These are phyloP conservation scores for Lycorma delicatula DNA, from an alignment of 1,140 invertebrate genomes.

Conservation along the genomic window DNA sequence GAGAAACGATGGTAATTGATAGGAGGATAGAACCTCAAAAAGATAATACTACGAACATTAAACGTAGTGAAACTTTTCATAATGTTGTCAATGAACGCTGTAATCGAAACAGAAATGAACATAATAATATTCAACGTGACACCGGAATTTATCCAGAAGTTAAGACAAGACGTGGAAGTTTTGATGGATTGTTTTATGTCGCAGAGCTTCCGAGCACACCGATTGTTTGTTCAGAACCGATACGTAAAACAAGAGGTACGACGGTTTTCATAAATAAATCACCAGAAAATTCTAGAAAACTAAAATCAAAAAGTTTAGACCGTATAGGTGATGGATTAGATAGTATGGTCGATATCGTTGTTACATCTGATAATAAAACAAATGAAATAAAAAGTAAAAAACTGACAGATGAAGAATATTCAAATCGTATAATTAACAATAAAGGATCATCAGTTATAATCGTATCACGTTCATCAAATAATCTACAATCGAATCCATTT, in stretches of 20 bases:
- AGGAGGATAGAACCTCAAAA: background rate
- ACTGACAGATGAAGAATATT: slow-evolving; percentile 5
- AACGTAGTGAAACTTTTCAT: slow-evolving; percentile 22
- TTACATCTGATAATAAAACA: slow-evolving; percentile 43
- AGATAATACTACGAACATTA: background rate
- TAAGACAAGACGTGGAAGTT: slow-evolving; percentile 25
- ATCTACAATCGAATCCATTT: too few relatives aligned
- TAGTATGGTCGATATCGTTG: slow-evolving; percentile 59
- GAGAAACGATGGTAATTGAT: slow-evolving; percentile 14
- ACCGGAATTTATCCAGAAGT: slow-evolving; percentile 15
- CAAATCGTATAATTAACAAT: slow-evolving; percentile 4
- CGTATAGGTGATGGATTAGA: slow-evolving; percentile 65
- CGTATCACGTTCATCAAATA: slow-evolving; percentile 19
- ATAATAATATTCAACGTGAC: background rate
- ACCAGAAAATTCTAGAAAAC: slow-evolving; percentile 38
- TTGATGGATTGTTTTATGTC: slow-evolving; percentile 26
- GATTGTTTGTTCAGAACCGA: background rate
- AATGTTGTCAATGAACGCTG: background rate
- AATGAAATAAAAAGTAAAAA: slow-evolving; percentile 14
- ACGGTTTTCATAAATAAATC: slow-evolving; percentile 23
- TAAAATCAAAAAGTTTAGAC: slow-evolving; percentile 63
- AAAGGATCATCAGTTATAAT: slow-evolving; percentile 19
- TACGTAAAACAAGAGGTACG: slow-evolving; percentile 16
- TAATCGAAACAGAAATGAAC: background rate
- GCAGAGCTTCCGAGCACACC: slow-evolving; percentile 5